Base-by-base conservation (phyloP, 2,113 vertebrate species). In the Cottus gobio region DNA sequence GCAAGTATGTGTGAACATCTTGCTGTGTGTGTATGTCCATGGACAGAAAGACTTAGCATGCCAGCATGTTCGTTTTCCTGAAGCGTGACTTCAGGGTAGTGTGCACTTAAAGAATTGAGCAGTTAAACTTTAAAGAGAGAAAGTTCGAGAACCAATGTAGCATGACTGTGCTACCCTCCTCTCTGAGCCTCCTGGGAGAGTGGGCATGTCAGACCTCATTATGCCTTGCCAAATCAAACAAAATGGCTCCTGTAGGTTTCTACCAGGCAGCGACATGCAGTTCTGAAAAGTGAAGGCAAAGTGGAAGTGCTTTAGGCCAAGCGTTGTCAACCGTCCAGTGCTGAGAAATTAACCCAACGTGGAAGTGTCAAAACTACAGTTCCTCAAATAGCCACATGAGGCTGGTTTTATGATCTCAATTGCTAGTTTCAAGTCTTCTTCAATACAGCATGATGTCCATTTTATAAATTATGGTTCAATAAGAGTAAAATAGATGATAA, bases 201-300 rank as follows among this genome's bases (percentile, higher is more conserved):
- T 66, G 62, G 69, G 71, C 68, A 66, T 70, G 84, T 87, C 77
- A 63, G 56, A 71, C 63, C 72, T 89, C 80, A 85, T 91, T 89
- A 87, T 79, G 44, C 60, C 75, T 82, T 82, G 63, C 57, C 66
- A 76, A 90, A 88, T 84, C 77, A 85, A 74, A 85, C 79, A 78
- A 85, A 87, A 90, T 81, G 83, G 83, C 79, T 81, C 46, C 71
- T 82, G 71, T 85, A 69, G 48, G 75, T 72, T 31, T 58, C 54
- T 56, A 15, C 54, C 54, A 56, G 54, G 24, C 54, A 56, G 54
- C 24, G 6, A 56, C 54, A 5, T 56, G 24, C 24, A 56, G 54
- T 28, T 56, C 54, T 28, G 20, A 8, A 50, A 50, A 50, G 48
- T 50, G 48, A 50, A 50, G 18, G 18, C 48, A 50, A 22, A 9